Percentiles rank a stretch among this genome's conserved stretches.
Evolutionary conservation across 2,888 invertebrate genomes (phyloP).

Genomic region (Pedicia rivosa): DNA sequence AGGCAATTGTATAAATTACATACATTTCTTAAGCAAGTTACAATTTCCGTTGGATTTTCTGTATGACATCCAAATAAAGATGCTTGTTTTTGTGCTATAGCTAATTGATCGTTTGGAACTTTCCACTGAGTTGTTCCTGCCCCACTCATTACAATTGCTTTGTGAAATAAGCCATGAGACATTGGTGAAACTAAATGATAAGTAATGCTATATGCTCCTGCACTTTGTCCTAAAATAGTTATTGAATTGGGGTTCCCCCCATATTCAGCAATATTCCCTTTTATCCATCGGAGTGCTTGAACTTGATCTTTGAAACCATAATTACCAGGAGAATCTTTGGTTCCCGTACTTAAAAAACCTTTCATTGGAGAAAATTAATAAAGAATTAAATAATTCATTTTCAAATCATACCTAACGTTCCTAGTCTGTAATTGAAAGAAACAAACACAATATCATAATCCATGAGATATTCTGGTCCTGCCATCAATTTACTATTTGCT

Average conservation of each 20-base stretch:
- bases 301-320: constrained; percentile 56
- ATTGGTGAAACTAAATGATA: constrained; percentile 45
- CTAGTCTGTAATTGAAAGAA: constrained; percentile 43
- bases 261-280: constrained; percentile 43
- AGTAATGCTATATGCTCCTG: constrained; percentile 33
- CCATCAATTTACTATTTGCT: too few relatives aligned
- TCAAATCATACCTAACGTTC: constrained; percentile 30
- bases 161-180: constrained; percentile 50
- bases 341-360: constrained; percentile 47
- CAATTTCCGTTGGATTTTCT: constrained; percentile 16
- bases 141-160: constrained; percentile 49
- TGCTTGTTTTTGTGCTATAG: constrained; percentile 43
- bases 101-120: constrained; percentile 33
- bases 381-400: too few relatives aligned
- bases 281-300: constrained; percentile 45
- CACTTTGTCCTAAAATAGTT: constrained; percentile 44
- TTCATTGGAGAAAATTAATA: too few relatives aligned
- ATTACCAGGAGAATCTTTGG: constrained; percentile 47
- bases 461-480: constrained; percentile 20
- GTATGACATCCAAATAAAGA: constrained; percentile 40
- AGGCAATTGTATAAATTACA: too few relatives aligned
- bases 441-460: constrained; percentile 49
- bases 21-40: background rate
- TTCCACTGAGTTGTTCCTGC: constrained; percentile 36
- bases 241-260: constrained; percentile 48